Percentiles rank a stretch among this genome's conserved stretches.
Evolutionary conservation across 2,113 vertebrate species (phyloP).

Genomic region (Pluvialis apricaria): DNA sequence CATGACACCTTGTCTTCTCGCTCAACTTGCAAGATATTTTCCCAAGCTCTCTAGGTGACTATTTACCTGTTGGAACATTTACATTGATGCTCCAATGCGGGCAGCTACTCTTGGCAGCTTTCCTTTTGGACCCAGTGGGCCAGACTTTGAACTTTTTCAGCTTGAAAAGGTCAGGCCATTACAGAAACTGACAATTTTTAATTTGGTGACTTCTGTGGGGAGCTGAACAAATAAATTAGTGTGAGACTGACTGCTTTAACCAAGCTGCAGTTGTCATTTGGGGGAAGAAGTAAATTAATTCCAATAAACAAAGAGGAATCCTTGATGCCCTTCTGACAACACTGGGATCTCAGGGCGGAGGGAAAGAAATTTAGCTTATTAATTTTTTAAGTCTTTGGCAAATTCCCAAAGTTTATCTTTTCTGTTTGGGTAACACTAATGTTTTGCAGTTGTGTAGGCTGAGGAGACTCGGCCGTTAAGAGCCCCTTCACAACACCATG

Average conservation of each 20-base stretch:
- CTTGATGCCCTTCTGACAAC: conserved; percentile 12
- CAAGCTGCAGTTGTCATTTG: conserved; percentile 4
- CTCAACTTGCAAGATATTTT: conserved; percentile 25
- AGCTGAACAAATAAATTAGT: conserved; percentile 69
- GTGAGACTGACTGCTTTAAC: conserved; percentile 28
- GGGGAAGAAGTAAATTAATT: conserved; percentile 61
- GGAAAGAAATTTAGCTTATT: conserved; percentile 38
- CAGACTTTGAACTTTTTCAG: conserved; percentile 49
- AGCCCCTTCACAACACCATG: background rate
- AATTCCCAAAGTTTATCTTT: conserved; percentile 5
- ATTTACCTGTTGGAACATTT: conserved; percentile 69
- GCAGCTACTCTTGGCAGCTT: conserved; percentile 41
- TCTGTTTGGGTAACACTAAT: background rate
- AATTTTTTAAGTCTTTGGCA: conserved; percentile 51
- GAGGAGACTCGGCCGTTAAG: background rate
- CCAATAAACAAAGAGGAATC: conserved; percentile 41
- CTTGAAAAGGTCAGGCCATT: conserved; percentile 62
- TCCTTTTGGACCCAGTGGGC: conserved; percentile 11
- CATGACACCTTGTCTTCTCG: background rate
- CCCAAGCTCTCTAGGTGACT: conserved; percentile 25
- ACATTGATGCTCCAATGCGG: conserved; percentile 2
- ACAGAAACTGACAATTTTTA: conserved; percentile 68
- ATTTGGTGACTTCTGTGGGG: conserved; percentile 65
- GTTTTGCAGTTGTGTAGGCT: background rate
- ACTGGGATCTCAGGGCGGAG: background rate